Evolutionary conservation across 1,140 invertebrate species (phyloP), one percentile per base, ranked within the genome.

Genomic region (Drosophila dunni): DNA sequence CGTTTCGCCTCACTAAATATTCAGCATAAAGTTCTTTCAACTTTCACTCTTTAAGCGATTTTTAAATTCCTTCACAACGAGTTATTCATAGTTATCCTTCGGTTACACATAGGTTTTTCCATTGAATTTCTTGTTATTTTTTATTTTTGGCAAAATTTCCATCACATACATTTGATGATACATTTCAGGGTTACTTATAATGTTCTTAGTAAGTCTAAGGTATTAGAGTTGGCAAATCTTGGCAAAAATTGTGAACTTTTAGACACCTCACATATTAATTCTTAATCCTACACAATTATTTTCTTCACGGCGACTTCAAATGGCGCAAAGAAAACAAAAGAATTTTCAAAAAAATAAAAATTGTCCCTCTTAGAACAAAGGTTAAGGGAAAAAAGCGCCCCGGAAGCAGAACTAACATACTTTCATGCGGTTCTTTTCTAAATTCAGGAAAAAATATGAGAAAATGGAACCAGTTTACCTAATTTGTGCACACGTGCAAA

Each of bases 401-500:
- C 54, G 61, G 69, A 76, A 65, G 38, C 54, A 44, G 78, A 80
- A 77, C 24, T 29, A 29, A 29, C 24, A 29, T 78, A 81, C 78
- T 74, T 84, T 48, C 57, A 38, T 62, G 44, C 48, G 62, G 72
- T 74, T 78, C 68, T 75, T 67, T 60, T 48, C 33, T 60, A 53
- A 58, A 45, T 54, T 62, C 40, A 73, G 48, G 72, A 60, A 85
- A 84, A 84, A 69, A 84, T 66, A 69, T 74, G 46, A 73, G 24
- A 80, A 46, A 48, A 57, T 44, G 56, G 44, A 79, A 88, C 84
- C 77, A 88, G 84, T 89, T 88, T 61, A 67, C 84, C 85, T 88
- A 88, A 88, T 88, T 88, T 88, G 80, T 75, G 74, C 84, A 75
- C 84, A 88, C 84, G 84, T 88, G 84, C 83, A 88, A 88, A 84